These are phyloP conservation scores for Misgurnus mizolepis DNA, from an alignment of 2,113 vertebrate species.

Conservation along the genomic window DNA sequence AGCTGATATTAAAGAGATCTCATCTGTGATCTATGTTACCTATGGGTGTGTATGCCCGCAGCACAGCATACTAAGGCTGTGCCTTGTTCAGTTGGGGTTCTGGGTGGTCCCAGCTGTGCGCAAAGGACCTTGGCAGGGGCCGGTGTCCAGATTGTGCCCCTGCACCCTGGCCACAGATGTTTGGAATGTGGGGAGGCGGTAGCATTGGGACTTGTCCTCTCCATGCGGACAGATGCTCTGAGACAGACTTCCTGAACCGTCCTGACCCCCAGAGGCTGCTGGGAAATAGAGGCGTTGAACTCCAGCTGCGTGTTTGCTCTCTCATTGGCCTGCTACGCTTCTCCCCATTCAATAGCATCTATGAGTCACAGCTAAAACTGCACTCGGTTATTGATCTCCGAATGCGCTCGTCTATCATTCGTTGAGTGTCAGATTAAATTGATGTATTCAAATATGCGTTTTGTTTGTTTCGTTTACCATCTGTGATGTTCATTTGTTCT, in stretches of 20 bases:
- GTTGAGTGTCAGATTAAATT: constrained; percentile 9
- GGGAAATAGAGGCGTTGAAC: constrained; percentile 28
- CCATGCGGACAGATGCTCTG: constrained; percentile 66
- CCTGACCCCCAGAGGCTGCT: constrained; percentile 41
- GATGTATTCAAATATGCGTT: constrained; percentile 5
- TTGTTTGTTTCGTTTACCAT: constrained; percentile 26
- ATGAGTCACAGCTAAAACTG: not conserved
- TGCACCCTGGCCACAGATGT: constrained; percentile 61
- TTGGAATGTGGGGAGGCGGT: constrained; percentile 43
- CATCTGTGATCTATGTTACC: not conserved
- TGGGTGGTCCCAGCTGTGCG: constrained; percentile 48
- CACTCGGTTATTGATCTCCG: not conserved
- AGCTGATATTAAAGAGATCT: too few species aligned
- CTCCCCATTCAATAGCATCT: constrained; percentile 26
- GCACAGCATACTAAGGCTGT: constrained; percentile 3
- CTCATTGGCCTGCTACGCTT: constrained; percentile 2
- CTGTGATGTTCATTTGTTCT: constrained; percentile 16
- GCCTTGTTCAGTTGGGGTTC: constrained; percentile 17
- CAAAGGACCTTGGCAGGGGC: constrained; percentile 58
- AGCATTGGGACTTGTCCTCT: constrained; percentile 58
- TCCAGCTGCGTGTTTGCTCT: constrained; percentile 29
- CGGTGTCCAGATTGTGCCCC: constrained; percentile 50
- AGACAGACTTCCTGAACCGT: constrained; percentile 36
- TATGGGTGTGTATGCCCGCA: not conserved
- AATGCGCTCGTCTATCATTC: not conserved